phyloP scores from a whole-genome alignment of 2,113 vertebrate genomes.

The Oryzias woworae region DNA sequence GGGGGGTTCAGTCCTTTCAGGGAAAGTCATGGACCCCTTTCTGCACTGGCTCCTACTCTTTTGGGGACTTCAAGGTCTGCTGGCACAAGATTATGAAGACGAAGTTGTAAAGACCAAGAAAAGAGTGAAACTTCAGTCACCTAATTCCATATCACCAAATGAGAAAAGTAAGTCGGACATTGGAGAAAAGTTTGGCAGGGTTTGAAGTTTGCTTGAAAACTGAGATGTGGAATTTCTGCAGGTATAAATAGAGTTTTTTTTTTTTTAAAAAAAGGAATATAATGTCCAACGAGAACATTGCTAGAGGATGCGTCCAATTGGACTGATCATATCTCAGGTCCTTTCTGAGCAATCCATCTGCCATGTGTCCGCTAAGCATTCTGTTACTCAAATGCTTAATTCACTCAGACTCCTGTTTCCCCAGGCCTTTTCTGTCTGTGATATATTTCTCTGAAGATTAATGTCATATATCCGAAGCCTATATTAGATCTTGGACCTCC shows the following conservation, averaged over 20 bases:
- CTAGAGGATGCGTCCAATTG: constrained; percentile 41
- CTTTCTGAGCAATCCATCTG: constrained; percentile 56
- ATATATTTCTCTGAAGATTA: constrained; percentile 58
- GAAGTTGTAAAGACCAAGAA: constrained; percentile 62
- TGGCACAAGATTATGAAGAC: constrained; percentile 77
- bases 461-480: constrained; percentile 63
- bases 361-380: constrained; percentile 35
- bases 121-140: constrained; percentile 68
- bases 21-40: constrained; percentile 49
- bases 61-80: constrained; percentile 70
- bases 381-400: constrained; percentile 63
- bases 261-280: constrained; percentile 34
- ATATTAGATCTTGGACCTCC: constrained; percentile 50
- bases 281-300: constrained; percentile 42
- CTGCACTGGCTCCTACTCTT: constrained; percentile 79
- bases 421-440: constrained; percentile 59
- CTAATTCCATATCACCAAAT: constrained; percentile 72
- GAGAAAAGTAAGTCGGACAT: constrained; percentile 59
- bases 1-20: constrained; percentile 6
- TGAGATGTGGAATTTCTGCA: constrained; percentile 12
- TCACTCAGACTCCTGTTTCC: constrained; percentile 48
- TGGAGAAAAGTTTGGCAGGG: background rate
- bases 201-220: too few relatives aligned
- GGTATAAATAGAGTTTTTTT: constrained; percentile 9
- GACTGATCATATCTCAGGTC: constrained; percentile 43